phyloP scores from a whole-genome alignment of 2,113 vertebrate genomes.

The Bothrops jararaca region DNA sequence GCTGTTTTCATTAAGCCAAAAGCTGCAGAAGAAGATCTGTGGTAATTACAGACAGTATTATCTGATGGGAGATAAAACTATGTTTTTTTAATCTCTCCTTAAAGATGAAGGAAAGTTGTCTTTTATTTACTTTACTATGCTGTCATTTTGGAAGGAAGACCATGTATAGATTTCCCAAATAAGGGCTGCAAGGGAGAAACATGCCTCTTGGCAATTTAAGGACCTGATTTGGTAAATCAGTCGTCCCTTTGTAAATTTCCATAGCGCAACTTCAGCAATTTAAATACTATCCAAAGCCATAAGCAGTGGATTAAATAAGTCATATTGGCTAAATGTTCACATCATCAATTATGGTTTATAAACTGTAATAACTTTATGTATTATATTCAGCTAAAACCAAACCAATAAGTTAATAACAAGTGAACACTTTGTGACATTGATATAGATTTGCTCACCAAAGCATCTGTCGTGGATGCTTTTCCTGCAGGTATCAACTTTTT shows the following conservation, averaged over 20 bases:
- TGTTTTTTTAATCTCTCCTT: constrained; percentile 1
- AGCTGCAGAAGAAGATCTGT: constrained; percentile 23
- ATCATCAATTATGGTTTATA: not conserved
- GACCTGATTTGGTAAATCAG: not conserved
- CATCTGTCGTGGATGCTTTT: not conserved
- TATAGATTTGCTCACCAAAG: not conserved
- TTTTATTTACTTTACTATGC: constrained; percentile 6
- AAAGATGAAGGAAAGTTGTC: constrained; percentile 8
- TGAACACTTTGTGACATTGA: not conserved
- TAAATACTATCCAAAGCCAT: not conserved
- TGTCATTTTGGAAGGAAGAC: not conserved
- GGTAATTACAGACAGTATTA: not conserved
- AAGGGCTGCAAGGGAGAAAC: not conserved
- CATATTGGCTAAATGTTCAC: not conserved
- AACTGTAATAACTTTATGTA: not conserved
- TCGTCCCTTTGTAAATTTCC: not conserved
- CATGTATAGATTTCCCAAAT: not conserved
- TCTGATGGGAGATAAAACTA: not conserved
- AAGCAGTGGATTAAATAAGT: not conserved
- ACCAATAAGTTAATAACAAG: not conserved
- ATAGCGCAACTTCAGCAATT: not conserved
- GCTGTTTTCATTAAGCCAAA: constrained; percentile 17
- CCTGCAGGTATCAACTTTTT: not conserved
- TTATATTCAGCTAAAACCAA: not conserved
- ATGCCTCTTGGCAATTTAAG: not conserved